A percentile compares a stretch with the other conserved stretches of the same genome.
Evolutionary conservation across 2,797 vertebrate genomes (phyloP).

Genomic region (Alauda arvensis): DNA sequence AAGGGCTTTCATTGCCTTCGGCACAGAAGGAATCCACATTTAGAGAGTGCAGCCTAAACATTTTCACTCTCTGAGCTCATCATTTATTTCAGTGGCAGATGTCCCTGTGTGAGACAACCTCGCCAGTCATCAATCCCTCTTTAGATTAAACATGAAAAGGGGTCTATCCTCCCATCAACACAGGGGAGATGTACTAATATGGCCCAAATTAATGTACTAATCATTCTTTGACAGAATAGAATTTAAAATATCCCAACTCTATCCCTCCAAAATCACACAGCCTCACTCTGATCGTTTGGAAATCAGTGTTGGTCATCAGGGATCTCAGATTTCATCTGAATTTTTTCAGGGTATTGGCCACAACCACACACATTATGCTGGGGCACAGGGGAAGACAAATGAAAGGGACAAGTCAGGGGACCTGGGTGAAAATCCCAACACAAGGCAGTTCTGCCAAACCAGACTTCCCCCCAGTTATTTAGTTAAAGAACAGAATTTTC

Average conservation of each 20-base stretch:
- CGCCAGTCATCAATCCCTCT: conserved; percentile 40
- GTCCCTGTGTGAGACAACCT: conserved; percentile 40
- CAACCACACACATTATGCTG: neutral
- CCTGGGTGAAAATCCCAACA: neutral
- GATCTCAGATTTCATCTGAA: conserved; percentile 2
- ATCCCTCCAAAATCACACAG: neutral
- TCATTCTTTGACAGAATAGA: conserved; percentile 22
- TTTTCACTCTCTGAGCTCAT: conserved; percentile 54
- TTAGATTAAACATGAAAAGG: conserved; percentile 61
- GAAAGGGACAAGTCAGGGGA: neutral
- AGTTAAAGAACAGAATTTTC: conserved; percentile 21
- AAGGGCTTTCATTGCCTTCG: conserved; percentile 64
- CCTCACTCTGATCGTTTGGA: neutral
- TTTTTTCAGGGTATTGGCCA: neutral
- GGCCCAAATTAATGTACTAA: conserved; percentile 58
- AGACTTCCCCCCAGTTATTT: neutral
- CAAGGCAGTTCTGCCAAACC: neutral
- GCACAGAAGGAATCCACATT: conserved; percentile 50
- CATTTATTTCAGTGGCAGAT: conserved; percentile 49
- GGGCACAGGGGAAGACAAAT: neutral
- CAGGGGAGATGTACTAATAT: conserved; percentile 40
- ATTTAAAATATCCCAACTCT: conserved; percentile 33
- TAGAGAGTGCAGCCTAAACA: conserved; percentile 54
- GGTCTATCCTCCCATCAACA: conserved; percentile 42
- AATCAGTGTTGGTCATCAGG: neutral